phyloP scores from a whole-genome alignment of 2,797 vertebrate species.

The Champsocephalus esox region DNA sequence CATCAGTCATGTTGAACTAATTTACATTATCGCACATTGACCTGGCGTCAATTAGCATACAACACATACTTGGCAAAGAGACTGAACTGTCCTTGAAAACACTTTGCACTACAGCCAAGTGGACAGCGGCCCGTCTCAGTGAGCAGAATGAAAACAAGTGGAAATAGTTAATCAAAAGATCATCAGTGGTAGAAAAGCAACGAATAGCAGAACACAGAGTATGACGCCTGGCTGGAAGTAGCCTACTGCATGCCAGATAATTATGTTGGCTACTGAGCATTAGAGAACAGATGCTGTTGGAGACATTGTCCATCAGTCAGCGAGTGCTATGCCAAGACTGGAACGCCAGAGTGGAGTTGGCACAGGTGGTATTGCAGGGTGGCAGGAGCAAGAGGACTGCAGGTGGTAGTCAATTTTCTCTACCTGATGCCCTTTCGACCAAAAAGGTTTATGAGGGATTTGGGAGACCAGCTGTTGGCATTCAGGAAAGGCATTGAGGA shows the following conservation, averaged over 20 bases:
- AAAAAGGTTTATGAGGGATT: conserved; percentile 63
- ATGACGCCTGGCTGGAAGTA: conserved; percentile 37
- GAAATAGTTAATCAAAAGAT: conserved; percentile 54
- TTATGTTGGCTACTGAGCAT: conserved; percentile 63
- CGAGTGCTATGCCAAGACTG: conserved; percentile 66
- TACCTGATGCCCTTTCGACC: conserved; percentile 66
- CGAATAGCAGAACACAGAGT: conserved; percentile 40
- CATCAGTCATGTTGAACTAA: conserved; percentile 44
- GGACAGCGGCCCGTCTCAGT: conserved; percentile 35
- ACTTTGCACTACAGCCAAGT: conserved; percentile 44
- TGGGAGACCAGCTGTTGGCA: conserved; percentile 68
- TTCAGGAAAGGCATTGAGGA: conserved; percentile 49
- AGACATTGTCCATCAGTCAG: conserved; percentile 80
- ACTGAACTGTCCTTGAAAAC: conserved; percentile 57
- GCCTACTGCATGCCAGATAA: conserved; percentile 57
- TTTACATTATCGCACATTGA: conserved; percentile 52
- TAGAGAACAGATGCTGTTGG: conserved; percentile 78
- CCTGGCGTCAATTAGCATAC: conserved; percentile 58
- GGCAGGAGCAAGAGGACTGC: conserved; percentile 55
- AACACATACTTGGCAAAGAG: conserved; percentile 48
- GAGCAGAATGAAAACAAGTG: conserved; percentile 32
- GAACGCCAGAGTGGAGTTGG: conserved; percentile 55
- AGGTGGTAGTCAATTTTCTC: conserved; percentile 72
- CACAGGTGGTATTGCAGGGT: conserved; percentile 37
- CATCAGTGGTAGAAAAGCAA: conserved; percentile 37